A percentile compares a stretch with the other conserved stretches of the same genome.
These are phyloP conservation scores for Nemotelus nigrinus DNA, from an alignment of 2,888 invertebrate genomes.

Conservation along the genomic window DNA sequence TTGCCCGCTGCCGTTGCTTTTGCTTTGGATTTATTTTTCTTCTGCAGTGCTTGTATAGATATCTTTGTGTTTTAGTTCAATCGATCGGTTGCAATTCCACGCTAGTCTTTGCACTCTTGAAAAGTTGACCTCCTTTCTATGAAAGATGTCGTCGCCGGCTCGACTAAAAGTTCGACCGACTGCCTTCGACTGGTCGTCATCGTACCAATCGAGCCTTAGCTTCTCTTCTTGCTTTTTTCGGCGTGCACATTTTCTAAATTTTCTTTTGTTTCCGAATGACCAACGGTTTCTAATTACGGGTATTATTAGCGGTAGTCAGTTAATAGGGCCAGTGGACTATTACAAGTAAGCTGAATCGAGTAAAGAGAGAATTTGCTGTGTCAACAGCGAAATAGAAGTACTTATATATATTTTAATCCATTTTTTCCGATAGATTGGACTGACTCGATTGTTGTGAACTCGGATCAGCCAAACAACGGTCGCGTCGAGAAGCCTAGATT, in stretches of 20 bases:
- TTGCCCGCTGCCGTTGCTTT: constrained; percentile 1
- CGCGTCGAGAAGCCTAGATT: not conserved
- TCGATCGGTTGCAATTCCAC: constrained; percentile 24
- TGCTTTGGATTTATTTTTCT: not conserved
- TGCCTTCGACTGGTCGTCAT: too few species aligned
- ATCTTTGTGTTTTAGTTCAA: not conserved
- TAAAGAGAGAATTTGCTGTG: not conserved
- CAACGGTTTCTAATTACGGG: constrained; percentile 4
- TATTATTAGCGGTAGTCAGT: not conserved
- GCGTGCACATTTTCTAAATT: not conserved
- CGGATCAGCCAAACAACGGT: not conserved
- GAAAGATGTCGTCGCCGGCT: constrained; percentile 25
- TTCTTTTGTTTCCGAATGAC: not conserved
- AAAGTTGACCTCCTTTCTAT: constrained; percentile 27
- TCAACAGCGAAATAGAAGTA: not conserved
- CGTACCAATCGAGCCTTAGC: not conserved
- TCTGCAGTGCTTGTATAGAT: not conserved
- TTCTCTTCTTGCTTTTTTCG: not conserved
- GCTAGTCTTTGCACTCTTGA: constrained; percentile 5
- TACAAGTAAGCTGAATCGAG: not conserved
- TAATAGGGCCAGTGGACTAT: not conserved
- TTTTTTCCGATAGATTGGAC: not conserved
- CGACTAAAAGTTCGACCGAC: too few species aligned
- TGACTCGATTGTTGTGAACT: not conserved
- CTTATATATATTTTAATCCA: not conserved